These are phyloP conservation scores for Deilephila porcellus DNA, from an alignment of 2,888 invertebrate genomes.

Conservation along the genomic window DNA sequence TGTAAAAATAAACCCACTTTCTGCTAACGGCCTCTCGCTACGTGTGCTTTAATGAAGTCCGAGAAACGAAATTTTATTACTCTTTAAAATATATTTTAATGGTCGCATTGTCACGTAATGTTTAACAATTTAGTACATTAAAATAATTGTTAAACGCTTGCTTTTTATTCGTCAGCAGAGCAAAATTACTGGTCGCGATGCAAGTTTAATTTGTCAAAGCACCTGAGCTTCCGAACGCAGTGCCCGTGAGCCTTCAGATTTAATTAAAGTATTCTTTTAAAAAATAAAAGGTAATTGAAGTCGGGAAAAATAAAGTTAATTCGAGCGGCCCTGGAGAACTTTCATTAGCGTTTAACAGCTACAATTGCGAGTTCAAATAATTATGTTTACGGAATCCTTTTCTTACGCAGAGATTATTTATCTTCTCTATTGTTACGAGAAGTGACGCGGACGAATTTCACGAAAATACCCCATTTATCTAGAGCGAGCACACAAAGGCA, in stretches of 20 bases:
- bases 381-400: slow-evolving; percentile 84
- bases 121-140: slow-evolving; percentile 27
- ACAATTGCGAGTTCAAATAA: slow-evolving; percentile 83
- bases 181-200: slow-evolving; percentile 20
- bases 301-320: slow-evolving; percentile 73
- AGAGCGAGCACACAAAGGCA: slow-evolving; percentile 78
- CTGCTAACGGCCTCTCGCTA: slow-evolving; percentile 5
- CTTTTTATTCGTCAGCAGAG: slow-evolving; percentile 20
- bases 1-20: slow-evolving; percentile 26
- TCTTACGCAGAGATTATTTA: slow-evolving; percentile 83
- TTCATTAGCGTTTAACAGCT: slow-evolving; percentile 80
- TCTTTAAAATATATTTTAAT: slow-evolving; percentile 25
- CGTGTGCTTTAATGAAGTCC: slow-evolving; percentile 24
- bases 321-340: slow-evolving; percentile 71
- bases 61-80: slow-evolving; percentile 22
- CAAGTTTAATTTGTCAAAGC: slow-evolving; percentile 37
- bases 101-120: slow-evolving; percentile 6
- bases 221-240: slow-evolving; percentile 38
- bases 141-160: slow-evolving; percentile 26
- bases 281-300: slow-evolving; percentile 76
- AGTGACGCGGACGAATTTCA: slow-evolving; percentile 83
- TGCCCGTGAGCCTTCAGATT: slow-evolving; percentile 67
- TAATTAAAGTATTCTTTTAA: slow-evolving; percentile 73
- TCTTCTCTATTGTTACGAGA: slow-evolving; percentile 81
- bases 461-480: slow-evolving; percentile 83